Conservation (phyloP, 2,888 invertebrate species). For the Athetis lepigone region DNA sequence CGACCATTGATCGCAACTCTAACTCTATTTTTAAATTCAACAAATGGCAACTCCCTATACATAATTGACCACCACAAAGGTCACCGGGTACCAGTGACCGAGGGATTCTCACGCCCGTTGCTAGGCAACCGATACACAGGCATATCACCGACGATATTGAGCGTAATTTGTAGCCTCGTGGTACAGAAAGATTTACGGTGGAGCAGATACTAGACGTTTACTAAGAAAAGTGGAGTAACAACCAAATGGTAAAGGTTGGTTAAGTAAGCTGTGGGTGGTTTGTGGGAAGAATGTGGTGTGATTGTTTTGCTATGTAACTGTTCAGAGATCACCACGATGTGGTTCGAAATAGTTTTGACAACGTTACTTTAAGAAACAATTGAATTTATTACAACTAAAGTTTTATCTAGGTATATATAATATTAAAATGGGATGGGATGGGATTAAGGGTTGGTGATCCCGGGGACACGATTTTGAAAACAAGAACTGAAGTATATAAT, state of each 20-base stretch:
- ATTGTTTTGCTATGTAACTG: conserved; percentile 3
- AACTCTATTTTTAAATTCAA: conserved; percentile 18
- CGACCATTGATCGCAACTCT: background rate
- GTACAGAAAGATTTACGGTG: conserved; percentile 77
- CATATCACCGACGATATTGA: conserved; percentile 82
- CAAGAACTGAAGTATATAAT: no score
- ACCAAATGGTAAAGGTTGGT: conserved; percentile 49
- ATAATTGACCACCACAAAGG: conserved; percentile 60
- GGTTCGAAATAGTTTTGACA: no score
- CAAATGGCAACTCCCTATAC: conserved; percentile 48
- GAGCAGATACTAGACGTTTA: conserved; percentile 67
- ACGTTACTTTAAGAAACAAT: no score
- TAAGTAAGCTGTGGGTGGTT: conserved; percentile 33
- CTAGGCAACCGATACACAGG: conserved; percentile 77
- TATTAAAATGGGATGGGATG: no score
- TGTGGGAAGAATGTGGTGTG: conserved; percentile 4
- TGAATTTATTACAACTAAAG: no score
- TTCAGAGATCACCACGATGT: no score
- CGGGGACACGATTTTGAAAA: no score
- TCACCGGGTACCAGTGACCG: conserved; percentile 63
- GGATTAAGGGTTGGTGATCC: no score
- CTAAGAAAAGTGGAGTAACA: conserved; percentile 62
- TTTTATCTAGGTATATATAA: no score
- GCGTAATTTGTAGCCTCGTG: conserved; percentile 87
- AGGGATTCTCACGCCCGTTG: conserved; percentile 81